Evolutionary conservation across 2,888 invertebrate genomes (phyloP), one percentile per base, ranked within the genome.

Genomic region (Melipona bicolor): DNA sequence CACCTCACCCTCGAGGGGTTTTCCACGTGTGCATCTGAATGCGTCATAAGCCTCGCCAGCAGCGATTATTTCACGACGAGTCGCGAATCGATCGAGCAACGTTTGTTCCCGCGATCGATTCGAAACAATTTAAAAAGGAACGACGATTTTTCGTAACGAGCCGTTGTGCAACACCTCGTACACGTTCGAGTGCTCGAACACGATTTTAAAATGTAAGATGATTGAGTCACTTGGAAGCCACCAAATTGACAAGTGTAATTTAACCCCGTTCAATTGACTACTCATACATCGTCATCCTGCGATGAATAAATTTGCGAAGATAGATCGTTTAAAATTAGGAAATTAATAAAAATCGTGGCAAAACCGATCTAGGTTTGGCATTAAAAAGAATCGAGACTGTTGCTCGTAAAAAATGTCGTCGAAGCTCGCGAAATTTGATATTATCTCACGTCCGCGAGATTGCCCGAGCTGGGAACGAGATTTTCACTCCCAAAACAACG

Each of bases 1-100:
- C 24, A 36, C 24, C 43, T 54, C 65, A 67, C 74, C 74, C 75
- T 75, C 56, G 24, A 56, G 4, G 4, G 43, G 9, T 9, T 52
- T 52, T 59, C 64, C 70, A 70, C 74, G 74, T 81, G 74, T 81
- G 65, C 59, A 70, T 27, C 43, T 9, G 43, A 81, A 72, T 68
- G 72, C 81, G 72, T 80, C 72, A 50, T n/a, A 54, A 65, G 80
- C 64, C 32, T 78, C 65, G 70, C 52, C 50, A 9, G 64, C 65
- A 24, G 56, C 59, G 43, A 79, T 79, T 65, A 50, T 79, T 65
- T 79, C 59, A 27, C 77, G 24, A 67, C 50, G 67, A 61, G 24
- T 56, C 64, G n/a, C 65, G 79, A 59, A 54, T 67, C 56, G 50
- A 81, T 81, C 36, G 59, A 68, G 15, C 32, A 24, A 43, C 52